Percentiles rank a stretch among this genome's conserved stretches.
phyloP scores from a whole-genome alignment of 2,113 vertebrate species.

The Ancistrus triradiatus region DNA sequence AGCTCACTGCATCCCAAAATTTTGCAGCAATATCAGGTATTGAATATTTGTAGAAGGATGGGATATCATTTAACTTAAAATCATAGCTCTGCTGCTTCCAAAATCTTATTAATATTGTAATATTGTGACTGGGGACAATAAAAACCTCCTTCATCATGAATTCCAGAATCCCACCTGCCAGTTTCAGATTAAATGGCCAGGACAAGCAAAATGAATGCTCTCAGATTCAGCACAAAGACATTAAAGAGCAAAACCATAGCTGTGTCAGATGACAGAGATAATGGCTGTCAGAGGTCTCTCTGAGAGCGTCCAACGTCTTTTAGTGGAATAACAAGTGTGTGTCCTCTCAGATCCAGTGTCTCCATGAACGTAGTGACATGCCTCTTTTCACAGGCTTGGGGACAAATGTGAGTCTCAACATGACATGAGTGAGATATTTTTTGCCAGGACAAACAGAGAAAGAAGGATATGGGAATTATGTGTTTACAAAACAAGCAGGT shows the following conservation, averaged over 20 bases:
- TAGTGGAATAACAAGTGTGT: conserved; percentile 42
- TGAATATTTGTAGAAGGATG: conserved; percentile 32
- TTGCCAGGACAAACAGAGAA: conserved; percentile 20
- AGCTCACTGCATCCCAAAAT: neutral
- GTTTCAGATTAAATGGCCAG: conserved; percentile 52
- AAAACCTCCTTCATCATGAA: conserved; percentile 55
- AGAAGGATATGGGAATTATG: neutral
- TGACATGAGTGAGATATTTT: conserved; percentile 32
- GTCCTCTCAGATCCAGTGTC: conserved; percentile 48
- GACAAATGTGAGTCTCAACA: conserved; percentile 38
- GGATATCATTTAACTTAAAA: conserved; percentile 28
- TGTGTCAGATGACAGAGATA: conserved; percentile 54
- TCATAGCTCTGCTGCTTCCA: conserved; percentile 1
- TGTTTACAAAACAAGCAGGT: conserved; percentile 3
- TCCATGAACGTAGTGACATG: conserved; percentile 33
- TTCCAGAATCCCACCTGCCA: conserved; percentile 26
- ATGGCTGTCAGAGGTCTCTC: conserved; percentile 47
- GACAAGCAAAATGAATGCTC: conserved; percentile 58
- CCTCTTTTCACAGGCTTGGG: conserved; percentile 33
- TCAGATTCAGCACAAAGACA: conserved; percentile 58
- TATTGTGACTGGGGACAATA: conserved; percentile 23
- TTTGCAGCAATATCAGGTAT: conserved; percentile 11
- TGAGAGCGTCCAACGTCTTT: conserved; percentile 24
- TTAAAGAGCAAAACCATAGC: conserved; percentile 42
- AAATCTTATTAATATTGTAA: conserved; percentile 33